A percentile compares a stretch with the other conserved stretches of the same genome.
These are phyloP conservation scores for Bolborhynchus lineola DNA, from an alignment of 2,113 vertebrate species.

Conservation along the genomic window DNA sequence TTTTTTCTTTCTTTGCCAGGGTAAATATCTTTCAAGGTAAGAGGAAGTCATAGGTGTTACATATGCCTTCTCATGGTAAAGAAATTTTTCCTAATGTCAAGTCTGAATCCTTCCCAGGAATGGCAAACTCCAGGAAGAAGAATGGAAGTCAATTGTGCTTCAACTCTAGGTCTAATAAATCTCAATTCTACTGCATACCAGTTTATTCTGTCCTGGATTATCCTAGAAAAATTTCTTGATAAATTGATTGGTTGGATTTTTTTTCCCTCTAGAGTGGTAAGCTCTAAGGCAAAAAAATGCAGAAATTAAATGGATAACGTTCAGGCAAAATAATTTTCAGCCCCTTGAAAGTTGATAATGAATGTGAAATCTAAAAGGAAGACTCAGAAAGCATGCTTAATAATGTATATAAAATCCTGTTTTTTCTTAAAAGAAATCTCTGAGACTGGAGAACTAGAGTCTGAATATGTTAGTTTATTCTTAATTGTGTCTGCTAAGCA, in stretches of 20 bases:
- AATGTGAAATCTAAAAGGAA: not conserved
- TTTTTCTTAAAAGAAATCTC: slow-evolving; percentile 46
- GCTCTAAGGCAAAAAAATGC: not conserved
- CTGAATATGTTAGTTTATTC: slow-evolving; percentile 44
- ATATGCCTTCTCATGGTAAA: not conserved
- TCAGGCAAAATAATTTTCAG: slow-evolving; percentile 14
- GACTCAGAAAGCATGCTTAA: not conserved
- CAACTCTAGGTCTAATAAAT: not conserved
- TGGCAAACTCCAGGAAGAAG: not conserved
- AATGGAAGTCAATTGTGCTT: not conserved
- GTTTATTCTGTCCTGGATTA: not conserved
- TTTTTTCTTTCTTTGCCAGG: not conserved
- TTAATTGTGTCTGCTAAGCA: slow-evolving; percentile 60
- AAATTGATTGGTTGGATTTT: not conserved
- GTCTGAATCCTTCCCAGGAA: not conserved
- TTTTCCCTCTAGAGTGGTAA: not conserved
- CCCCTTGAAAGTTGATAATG: not conserved
- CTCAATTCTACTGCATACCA: not conserved
- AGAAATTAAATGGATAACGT: not conserved
- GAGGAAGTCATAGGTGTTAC: not conserved
- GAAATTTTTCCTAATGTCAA: not conserved
- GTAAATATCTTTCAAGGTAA: not conserved
- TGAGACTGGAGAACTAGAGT: not conserved
- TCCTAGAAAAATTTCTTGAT: not conserved
- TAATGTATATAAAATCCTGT: not conserved